Evolutionary conservation across 2,797 vertebrate species (phyloP).

Genomic region (Hypotaenidia okinawae): DNA sequence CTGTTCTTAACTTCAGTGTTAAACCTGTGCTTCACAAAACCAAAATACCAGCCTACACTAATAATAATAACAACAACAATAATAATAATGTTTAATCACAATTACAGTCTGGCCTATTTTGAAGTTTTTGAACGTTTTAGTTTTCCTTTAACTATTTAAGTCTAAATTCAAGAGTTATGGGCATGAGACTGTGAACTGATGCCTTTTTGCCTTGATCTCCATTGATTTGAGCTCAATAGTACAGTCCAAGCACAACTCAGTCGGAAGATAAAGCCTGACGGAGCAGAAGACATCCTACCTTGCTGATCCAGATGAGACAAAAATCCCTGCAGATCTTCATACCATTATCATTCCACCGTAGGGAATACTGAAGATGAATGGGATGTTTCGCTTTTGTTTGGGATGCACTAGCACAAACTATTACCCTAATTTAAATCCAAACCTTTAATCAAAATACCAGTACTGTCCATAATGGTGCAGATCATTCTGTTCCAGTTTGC

Average conservation of each 20-base stretch:
- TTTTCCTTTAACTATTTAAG: not conserved
- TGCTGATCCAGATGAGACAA: not conserved
- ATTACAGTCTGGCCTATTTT: not conserved
- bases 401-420: not conserved
- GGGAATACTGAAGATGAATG: not conserved
- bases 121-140: not conserved
- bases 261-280: not conserved
- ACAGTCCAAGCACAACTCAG: not conserved
- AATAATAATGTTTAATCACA: not conserved
- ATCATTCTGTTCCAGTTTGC: not conserved
- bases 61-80: not conserved
- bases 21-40: not conserved
- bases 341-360: not conserved
- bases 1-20: not conserved
- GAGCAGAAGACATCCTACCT: not conserved
- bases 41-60: not conserved
- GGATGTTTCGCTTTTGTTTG: not conserved
- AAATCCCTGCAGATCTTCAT: not conserved
- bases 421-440: not conserved
- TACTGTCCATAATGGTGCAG: not conserved
- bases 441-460: not conserved
- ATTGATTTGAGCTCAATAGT: not conserved
- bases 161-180: not conserved
- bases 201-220: not conserved
- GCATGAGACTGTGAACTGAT: not conserved